A percentile compares a stretch with the other conserved stretches of the same genome.
phyloP scores from a whole-genome alignment of 2,113 vertebrate species.

The Tretioscincus oriximinensis region DNA sequence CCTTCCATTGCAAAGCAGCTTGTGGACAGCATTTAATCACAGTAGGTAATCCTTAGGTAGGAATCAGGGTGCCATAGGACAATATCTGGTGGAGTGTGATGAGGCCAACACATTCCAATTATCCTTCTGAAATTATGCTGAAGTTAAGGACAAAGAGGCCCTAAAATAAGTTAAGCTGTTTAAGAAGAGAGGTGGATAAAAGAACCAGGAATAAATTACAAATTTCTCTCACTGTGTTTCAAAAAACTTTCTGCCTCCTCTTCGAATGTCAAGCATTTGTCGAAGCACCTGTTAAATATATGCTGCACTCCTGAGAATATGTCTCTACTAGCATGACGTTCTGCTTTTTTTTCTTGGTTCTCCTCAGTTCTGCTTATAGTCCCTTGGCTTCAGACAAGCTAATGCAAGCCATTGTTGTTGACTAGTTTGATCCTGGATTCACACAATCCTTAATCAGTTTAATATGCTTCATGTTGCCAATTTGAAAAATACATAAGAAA shows the following conservation, averaged over 20 bases:
- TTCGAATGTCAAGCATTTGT: neutral
- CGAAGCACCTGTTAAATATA: slow-evolving; percentile 5
- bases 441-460: slow-evolving; percentile 71
- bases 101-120: neutral
- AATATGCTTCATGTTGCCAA: slow-evolving; percentile 63
- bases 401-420: slow-evolving; percentile 54
- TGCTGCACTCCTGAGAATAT: slow-evolving; percentile 7
- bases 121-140: no score
- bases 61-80: no score
- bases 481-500: slow-evolving; percentile 68
- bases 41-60: no score
- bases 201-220: neutral
- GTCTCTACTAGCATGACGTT: neutral
- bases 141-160: no score
- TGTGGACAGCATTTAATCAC: no score
- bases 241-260: neutral
- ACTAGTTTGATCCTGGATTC: slow-evolving; percentile 64
- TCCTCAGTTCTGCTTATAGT: slow-evolving; percentile 12
- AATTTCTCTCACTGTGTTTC: neutral
- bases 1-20: neutral
- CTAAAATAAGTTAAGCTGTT: neutral
- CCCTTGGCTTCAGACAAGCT: slow-evolving; percentile 33
- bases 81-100: neutral
- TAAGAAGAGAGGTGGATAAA: neutral
- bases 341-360: neutral